Evolutionary conservation across 2,888 invertebrate species (phyloP), one percentile per base, ranked within the genome.

Genomic region (Hyposoter didymator): DNA sequence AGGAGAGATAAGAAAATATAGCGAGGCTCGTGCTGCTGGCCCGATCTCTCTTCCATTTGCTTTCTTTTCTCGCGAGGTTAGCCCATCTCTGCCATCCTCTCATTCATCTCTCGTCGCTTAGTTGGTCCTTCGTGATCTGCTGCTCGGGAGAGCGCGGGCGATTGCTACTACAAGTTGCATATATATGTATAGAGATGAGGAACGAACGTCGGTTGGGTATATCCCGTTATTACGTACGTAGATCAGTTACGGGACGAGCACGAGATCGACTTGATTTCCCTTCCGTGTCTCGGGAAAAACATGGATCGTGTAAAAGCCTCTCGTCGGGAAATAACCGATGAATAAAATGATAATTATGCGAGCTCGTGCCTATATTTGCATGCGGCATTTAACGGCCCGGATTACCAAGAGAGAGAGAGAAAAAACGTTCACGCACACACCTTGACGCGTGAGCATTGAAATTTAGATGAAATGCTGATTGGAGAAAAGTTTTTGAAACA

Each of bases 261-360:
- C 89, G 89, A 90, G 89, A 91, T 90, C 88, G 69, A 89, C 90
- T 90, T 89, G 90, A 89, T 91, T 91, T 90, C 89, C 90, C 88
- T 88, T 90, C 90, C 89, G 88, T 69, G 67, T 80, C 67, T 67
- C 73, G 73, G 55, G 49, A 78, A 84, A 80, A 76, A 45, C 43
- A 32, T 66, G 45, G 22, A 5, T 55, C 45, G 17, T 64, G 52
- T 43, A 22, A 52, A 75, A 62, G 59, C 59, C 59, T 28, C 22
- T 39, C 8, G 72, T 39, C 8, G 72, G 22, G 72, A 76, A 84
- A 76, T 76, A 47, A 22, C 43, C 75, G 39, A 72, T 66, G 0
- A 14, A 59, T 59, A 59, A 59, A 22, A 49, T 19, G 35, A 72
- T 55, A 59, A 69, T 55, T 49, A 62, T 59, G 28, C 28, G 49